Evolutionary conservation across 2,797 vertebrate species (phyloP), one percentile per base, ranked within the genome.

Genomic region (Apogon talboti): DNA sequence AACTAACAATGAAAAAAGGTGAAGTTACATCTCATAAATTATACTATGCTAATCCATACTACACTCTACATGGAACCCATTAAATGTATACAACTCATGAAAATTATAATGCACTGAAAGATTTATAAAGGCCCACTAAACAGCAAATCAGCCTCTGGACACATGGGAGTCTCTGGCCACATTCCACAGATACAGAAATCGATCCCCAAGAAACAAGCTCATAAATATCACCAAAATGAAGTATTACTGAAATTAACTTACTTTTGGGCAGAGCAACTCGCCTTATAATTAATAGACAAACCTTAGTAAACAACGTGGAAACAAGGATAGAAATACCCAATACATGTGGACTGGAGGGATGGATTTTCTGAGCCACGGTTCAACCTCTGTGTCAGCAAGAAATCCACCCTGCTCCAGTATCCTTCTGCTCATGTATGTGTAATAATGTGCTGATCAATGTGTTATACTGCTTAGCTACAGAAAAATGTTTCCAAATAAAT

Each of bases 401-500:
- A 74, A 73, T 65, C 50, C 64, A 54, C 71, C 58, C 62, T 14
- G 52, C 70, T 83, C 59, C 66, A 64, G 65, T 71, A 64, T 79
- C 67, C 62, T 75, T 64, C 58, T 74, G 71, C 59, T 75, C 74
- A 68, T 74, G 43, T 70, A 74, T 79, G 74, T 72, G 66, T 41
- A 74, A 70, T 65, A 76, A 70, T 53, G 55, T 79, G 80, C 74
- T 79, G 79, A 83, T 78, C 45, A 15, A 78, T 68, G 64, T 21
- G 40, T 55, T 74, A 21, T 71, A 59, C 37, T 74, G 78, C 49
- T 81, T 75, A 80, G 54, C 74, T 62, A 38, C 54, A 66, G 67
- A 71, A 58, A 80, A 66, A 18, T 3, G 15, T 15, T 33, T 48
- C 47, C 70, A 75, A 64, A 67, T 51, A 82, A 66, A 71, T 1